A percentile compares a stretch with the other conserved stretches of the same genome.
Conservation (phyloP, 2,888 invertebrate species). For the Caradrina clavipalpis region DNA sequence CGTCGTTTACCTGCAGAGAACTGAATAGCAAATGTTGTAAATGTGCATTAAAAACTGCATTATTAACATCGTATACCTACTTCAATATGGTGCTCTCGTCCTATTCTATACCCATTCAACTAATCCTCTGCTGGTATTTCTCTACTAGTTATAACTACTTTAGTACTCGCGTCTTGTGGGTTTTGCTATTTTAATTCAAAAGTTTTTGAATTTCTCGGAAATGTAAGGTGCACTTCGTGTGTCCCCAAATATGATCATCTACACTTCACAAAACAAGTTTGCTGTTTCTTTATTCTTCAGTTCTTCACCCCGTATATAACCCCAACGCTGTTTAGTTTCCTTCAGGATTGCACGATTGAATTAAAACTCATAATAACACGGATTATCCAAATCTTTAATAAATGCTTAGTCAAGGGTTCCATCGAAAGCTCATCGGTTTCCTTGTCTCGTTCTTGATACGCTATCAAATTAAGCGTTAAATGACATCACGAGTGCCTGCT, state of each 20-base stretch:
- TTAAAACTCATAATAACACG: conserved; percentile 39
- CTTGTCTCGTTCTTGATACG: conserved; percentile 72
- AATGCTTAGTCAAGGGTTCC: conserved; percentile 65
- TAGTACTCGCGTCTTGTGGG: conserved; percentile 61
- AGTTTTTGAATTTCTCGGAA: conserved; percentile 70
- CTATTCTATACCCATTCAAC: conserved; percentile 3
- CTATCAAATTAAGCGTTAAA: conserved; percentile 79
- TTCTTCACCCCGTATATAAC: conserved; percentile 43
- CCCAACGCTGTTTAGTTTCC: conserved; percentile 28
- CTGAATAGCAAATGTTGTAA: conserved; percentile 23
- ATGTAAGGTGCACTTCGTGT: conserved; percentile 75
- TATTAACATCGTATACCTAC: conserved; percentile 2
- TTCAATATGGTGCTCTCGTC: background rate
- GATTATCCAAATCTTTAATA: conserved; percentile 51
- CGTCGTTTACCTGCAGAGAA: conserved; percentile 24
- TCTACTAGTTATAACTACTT: conserved; percentile 30
- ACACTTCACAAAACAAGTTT: conserved; percentile 68
- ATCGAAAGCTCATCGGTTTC: conserved; percentile 68
- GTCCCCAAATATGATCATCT: conserved; percentile 75
- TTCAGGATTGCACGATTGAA: conserved; percentile 28
- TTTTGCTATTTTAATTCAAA: conserved; percentile 61
- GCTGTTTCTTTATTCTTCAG: conserved; percentile 71
- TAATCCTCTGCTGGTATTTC: conserved; percentile 10
- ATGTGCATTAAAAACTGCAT: conserved; percentile 12
- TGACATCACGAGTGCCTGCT: conserved; percentile 80